phyloP scores from a whole-genome alignment of 2,113 vertebrate species.

The Phylloscopus trochiloides region DNA sequence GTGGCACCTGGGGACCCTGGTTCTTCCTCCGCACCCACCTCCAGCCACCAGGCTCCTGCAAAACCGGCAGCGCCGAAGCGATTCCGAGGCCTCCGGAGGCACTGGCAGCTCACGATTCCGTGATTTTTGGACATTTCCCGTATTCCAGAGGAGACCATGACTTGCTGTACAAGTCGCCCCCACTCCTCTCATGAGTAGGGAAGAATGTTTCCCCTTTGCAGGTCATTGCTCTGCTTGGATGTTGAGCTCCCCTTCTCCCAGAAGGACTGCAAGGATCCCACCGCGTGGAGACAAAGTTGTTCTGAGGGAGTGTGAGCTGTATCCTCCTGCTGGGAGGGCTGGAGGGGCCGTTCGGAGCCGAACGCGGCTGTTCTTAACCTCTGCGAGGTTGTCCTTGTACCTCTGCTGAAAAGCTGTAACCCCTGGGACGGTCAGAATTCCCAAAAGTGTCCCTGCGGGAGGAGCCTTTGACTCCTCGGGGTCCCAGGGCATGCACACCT shows the following conservation, averaged over 20 bases:
- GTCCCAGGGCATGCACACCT: neutral
- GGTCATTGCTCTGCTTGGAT: neutral
- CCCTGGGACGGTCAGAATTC: slow-evolving; percentile 22
- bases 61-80: neutral
- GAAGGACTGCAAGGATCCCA: neutral
- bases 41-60: neutral
- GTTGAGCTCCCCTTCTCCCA: neutral
- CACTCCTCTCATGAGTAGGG: slow-evolving; percentile 21
- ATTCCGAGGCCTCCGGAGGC: slow-evolving; percentile 70
- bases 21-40: neutral
- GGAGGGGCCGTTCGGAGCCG: neutral
- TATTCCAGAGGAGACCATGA: slow-evolving; percentile 8
- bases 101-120: slow-evolving; percentile 43
- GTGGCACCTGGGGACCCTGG: neutral
- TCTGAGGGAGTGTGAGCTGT: slow-evolving; percentile 39
- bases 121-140: neutral
- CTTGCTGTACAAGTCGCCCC: slow-evolving; percentile 11
- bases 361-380: slow-evolving; percentile 34
- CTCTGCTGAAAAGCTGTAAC: slow-evolving; percentile 18
- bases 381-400: slow-evolving; percentile 22
- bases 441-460: neutral
- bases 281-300: slow-evolving; percentile 18
- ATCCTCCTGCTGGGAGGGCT: slow-evolving; percentile 33
- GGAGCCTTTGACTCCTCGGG: neutral
- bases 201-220: slow-evolving; percentile 24